Percentiles rank a stretch among this genome's conserved stretches.
These are phyloP conservation scores for Cheilosia impressa DNA, from an alignment of 2,888 invertebrate species.

Conservation along the genomic window DNA sequence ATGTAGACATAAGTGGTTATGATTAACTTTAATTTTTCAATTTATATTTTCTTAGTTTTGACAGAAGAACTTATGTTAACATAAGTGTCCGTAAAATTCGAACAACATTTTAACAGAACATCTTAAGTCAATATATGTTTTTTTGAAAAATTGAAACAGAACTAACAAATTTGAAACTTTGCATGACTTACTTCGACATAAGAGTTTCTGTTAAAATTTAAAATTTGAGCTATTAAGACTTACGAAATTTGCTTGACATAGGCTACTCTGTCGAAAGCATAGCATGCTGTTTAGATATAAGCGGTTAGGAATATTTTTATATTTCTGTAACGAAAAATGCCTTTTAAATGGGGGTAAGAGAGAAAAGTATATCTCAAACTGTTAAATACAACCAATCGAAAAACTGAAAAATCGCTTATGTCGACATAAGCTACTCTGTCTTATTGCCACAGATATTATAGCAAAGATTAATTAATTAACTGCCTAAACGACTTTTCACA, in stretches of 20 bases:
- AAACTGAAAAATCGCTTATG: too few species aligned
- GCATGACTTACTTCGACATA: background rate
- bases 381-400: background rate
- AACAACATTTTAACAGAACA: background rate
- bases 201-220: slow-evolving; percentile 4
- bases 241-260: background rate
- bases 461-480: too few species aligned
- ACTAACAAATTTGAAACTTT: background rate
- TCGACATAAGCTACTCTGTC: slow-evolving; percentile 5
- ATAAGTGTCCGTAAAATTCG: slow-evolving; percentile 22
- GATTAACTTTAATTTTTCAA: slow-evolving; percentile 36
- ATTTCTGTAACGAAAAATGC: background rate
- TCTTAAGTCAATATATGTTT: slow-evolving; percentile 19
- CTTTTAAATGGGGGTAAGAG: background rate
- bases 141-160: background rate
- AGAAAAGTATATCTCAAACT: background rate
- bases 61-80: slow-evolving; percentile 5
- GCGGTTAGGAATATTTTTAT: background rate
- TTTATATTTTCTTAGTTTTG: slow-evolving; percentile 29
- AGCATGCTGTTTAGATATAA: background rate
- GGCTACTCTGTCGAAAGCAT: background rate
- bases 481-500: too few species aligned
- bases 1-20: slow-evolving; percentile 64
- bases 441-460: background rate
- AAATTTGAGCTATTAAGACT: background rate